Evolutionary conservation across 2,113 vertebrate species (phyloP).

Genomic region (Rafetus swinhoei): DNA sequence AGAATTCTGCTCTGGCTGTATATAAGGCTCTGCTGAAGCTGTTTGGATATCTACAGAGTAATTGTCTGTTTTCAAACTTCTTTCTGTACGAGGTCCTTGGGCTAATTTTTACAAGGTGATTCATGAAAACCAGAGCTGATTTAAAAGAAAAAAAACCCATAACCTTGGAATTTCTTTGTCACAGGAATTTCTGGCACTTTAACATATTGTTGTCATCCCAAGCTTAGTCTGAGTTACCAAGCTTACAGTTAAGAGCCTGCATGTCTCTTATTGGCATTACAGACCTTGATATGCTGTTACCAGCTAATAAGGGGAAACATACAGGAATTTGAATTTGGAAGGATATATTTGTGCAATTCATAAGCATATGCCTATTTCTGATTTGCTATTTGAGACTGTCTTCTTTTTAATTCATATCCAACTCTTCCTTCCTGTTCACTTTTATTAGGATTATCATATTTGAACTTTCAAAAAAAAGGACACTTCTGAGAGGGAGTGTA

Average conservation of each 20-base stretch:
- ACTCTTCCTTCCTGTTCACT: not conserved
- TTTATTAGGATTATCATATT: too few relatives aligned
- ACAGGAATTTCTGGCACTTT: not conserved
- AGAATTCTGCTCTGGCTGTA: not conserved
- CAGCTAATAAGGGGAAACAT: not conserved
- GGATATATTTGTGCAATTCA: not conserved
- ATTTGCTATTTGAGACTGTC: not conserved
- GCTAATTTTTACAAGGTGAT: not conserved
- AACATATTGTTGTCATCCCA: not conserved
- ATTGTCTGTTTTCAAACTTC: not conserved
- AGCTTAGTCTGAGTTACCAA: not conserved
- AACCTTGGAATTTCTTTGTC: not conserved
- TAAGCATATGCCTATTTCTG: not conserved
- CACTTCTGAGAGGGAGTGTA: too few relatives aligned
- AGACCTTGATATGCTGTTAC: not conserved
- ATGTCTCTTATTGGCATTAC: not conserved
- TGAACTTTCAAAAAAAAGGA: too few relatives aligned
- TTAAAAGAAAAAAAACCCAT: not conserved
- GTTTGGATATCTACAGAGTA: not conserved
- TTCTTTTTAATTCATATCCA: not conserved
- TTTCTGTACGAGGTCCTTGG: not conserved
- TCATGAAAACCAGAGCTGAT: not conserved
- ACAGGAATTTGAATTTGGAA: not conserved
- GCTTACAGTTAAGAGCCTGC: not conserved
- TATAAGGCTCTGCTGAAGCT: not conserved